Conservation (phyloP, 92 coral and sea anemone genomes). For the Muricea muricata region DNA sequence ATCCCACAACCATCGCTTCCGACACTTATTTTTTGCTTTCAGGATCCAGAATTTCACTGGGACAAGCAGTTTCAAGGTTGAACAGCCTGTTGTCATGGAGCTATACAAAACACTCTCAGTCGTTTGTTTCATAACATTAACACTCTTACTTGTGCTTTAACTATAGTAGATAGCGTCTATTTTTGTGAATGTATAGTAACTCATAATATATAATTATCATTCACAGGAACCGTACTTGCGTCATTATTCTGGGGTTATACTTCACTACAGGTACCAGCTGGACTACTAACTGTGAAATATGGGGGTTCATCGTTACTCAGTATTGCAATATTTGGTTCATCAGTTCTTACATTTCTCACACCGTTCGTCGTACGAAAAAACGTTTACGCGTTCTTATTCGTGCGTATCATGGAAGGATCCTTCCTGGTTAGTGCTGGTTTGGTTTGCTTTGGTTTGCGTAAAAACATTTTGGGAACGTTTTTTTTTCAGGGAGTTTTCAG, state of each 20-base stretch:
- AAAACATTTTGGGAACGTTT: too few species aligned
- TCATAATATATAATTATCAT: not conserved
- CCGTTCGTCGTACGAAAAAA: slow-evolving; percentile 34
- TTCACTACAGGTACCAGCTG: slow-evolving; percentile 74
- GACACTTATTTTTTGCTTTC: too few species aligned
- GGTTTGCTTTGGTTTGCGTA: not conserved
- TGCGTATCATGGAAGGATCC: slow-evolving; percentile 44
- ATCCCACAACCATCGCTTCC: too few species aligned
- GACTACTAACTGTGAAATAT: slow-evolving; percentile 65
- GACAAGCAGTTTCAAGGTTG: slow-evolving; percentile 27
- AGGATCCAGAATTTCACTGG: slow-evolving; percentile 33
- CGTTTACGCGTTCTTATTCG: slow-evolving; percentile 52
- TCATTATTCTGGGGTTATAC: slow-evolving; percentile 82
- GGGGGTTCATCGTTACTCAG: slow-evolving; percentile 64
- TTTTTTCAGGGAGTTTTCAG: too few species aligned
- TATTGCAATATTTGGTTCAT: slow-evolving; percentile 63
- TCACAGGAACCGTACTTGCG: slow-evolving; percentile 59
- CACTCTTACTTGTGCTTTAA: not conserved
- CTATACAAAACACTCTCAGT: too few species aligned
- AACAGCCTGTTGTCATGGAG: not conserved
- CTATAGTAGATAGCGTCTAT: too few species aligned
- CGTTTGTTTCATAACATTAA: too few species aligned
- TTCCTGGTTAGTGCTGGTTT: not conserved
- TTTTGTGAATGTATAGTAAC: too few species aligned
- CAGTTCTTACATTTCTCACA: slow-evolving; percentile 62